A percentile compares a stretch with the other conserved stretches of the same genome.
Evolutionary conservation across 2,113 vertebrate species (phyloP).

Genomic region (Thamnaconus septentrionalis): DNA sequence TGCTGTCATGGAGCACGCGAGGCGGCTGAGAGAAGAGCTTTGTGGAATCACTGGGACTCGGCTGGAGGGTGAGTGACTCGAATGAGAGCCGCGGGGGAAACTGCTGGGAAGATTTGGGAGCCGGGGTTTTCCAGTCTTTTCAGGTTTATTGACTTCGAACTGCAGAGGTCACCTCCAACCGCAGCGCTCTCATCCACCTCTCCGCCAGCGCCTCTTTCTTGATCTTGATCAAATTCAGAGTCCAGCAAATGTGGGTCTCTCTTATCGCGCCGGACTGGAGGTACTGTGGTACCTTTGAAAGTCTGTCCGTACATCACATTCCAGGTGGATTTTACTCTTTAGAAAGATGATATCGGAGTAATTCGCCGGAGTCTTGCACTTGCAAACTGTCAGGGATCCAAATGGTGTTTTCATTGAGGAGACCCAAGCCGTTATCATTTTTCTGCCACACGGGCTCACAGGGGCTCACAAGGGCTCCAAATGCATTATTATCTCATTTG

Average conservation of each 20-base stretch:
- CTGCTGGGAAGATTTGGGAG: constrained; percentile 6
- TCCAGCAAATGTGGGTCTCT: constrained; percentile 9
- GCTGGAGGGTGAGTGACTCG: constrained; percentile 24
- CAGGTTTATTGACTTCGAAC: not conserved
- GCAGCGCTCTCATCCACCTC: constrained; percentile 13
- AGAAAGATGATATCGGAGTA: not conserved
- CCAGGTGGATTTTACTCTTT: not conserved
- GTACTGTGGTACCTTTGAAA: not conserved
- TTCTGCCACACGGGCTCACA: no score
- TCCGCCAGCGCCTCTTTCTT: constrained; percentile 5
- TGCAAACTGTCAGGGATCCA: not conserved
- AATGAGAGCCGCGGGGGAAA: constrained; percentile 24
- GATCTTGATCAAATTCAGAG: constrained; percentile 12
- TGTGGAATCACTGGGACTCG: constrained; percentile 28
- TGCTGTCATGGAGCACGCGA: no score
- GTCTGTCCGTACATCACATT: constrained; percentile 1
- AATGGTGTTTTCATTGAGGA: no score
- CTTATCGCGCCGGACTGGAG: constrained; percentile 5
- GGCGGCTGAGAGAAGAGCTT: constrained; percentile 14
- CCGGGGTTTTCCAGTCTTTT: not conserved
- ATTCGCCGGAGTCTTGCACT: not conserved
- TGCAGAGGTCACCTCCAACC: not conserved
- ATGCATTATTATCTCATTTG: no score
- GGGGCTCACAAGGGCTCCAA: no score
- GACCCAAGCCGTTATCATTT: no score